Evolutionary conservation across 2,888 invertebrate species (phyloP), one percentile per base, ranked within the genome.

Genomic region (Eupithecia subumbrata): DNA sequence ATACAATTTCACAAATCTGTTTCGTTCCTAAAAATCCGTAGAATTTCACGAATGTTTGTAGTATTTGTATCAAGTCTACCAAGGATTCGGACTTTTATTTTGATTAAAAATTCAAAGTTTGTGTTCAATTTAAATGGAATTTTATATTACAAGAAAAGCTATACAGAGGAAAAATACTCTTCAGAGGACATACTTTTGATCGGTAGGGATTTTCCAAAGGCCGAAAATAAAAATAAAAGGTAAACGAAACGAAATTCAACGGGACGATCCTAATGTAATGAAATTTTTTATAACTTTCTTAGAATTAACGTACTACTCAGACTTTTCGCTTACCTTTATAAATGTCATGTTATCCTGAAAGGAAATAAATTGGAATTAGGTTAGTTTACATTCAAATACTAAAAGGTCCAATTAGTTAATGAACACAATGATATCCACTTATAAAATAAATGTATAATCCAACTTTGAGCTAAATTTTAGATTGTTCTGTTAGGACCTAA

Each of bases 281-380:
- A 1, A 52, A 76, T 72, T 72, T 69, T 69, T 34, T 69, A 70
- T 52, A 37, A 68, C 37, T 79, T 56, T 60, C n/a, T 34, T 68
- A 48, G 22, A 74, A 34, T 45, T 48, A 67, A 14, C n/a, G n/a
- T 43, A 45, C 64, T 75, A 43, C 45, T 56, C n/a, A 56, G 67
- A 71, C 48, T 34, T 30, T 25, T 63, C 25, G 11, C 95, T 95
- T 91, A 96, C 96, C 96, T 97, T 97, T 85, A 97, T 96, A 86
- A 96, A 96, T 70, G 96, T 96, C 92, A 96, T 96, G 87, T 97
- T 97, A 84, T 97, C 96, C 96, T 96, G 93, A 43, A 89, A 94
- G 85, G 77, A 87, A 86, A 87, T 76, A 72, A 34, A 0, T 63
- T n/a, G 43, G 11, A 71, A 66, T 73, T 72, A 78, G 69, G 37